These are phyloP conservation scores for Manis pentadactyla DNA, from an alignment of 2,797 vertebrate species.

Conservation along the genomic window DNA sequence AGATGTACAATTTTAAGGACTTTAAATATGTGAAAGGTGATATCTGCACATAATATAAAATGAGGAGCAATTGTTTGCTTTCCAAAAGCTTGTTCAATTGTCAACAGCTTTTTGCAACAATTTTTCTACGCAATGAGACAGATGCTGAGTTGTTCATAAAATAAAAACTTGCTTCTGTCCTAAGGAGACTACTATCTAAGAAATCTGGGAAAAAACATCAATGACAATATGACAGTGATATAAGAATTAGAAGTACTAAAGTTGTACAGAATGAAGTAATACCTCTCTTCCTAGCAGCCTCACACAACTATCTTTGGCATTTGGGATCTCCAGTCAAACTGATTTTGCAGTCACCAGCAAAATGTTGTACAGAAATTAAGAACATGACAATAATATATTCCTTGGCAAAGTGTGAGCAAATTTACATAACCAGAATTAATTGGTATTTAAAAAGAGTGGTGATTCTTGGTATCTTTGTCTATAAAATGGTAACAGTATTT, in stretches of 20 bases:
- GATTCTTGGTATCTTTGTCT: neutral
- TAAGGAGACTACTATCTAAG: neutral
- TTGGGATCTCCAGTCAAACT: neutral
- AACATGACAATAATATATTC: neutral
- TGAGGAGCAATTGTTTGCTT: neutral
- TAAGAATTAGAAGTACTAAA: neutral
- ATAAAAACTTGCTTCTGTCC: neutral
- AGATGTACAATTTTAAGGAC: neutral
- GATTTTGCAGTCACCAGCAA: neutral
- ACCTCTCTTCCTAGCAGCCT: neutral
- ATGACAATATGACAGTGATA: neutral
- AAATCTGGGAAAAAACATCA: neutral
- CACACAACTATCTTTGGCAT: neutral
- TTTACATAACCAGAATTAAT: neutral
- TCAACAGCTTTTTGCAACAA: neutral
- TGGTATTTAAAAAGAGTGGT: neutral
- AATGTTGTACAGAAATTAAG: neutral
- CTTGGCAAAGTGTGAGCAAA: neutral
- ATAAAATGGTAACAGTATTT: neutral
- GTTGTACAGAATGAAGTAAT: neutral
- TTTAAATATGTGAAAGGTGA: neutral
- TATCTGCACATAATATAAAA: neutral
- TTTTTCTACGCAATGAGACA: neutral
- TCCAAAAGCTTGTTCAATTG: neutral
- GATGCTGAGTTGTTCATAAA: neutral